Base-by-base conservation (phyloP, 2,797 vertebrate species). In the Fundulus diaphanus region DNA sequence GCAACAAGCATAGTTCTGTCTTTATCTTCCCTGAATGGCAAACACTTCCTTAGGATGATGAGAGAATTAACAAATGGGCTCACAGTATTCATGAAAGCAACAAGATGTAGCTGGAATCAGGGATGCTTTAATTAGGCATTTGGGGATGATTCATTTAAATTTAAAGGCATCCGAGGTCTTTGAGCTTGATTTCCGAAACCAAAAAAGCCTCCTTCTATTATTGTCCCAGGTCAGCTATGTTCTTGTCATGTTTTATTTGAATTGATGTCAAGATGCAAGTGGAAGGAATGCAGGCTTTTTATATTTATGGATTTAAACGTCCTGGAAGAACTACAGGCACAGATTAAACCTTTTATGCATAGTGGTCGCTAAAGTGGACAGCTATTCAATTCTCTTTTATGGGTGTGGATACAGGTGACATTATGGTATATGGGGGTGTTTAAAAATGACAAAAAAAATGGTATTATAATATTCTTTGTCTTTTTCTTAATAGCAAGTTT, bases 51-150 rank as follows among this genome's bases (percentile, higher is more conserved):
- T 89, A 91, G 78, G 87, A 78, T 72, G 78, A 77, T 49, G 67
- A 31, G 67, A 57, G 87, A 56, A 83, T 75, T 88, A 82, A 87
- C 82, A 93, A 91, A 93, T 87, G 77, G 88, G 80, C 77, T 82
- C 85, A 76, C 66, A 71, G 79, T 78, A 86, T 88, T 89, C 76
- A 88, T 85, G 81, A 90, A 89, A 40, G 72, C 69, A 86, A 82
- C 74, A 82, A 72, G 84, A 80, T 80, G 48, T 74, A 68, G 78
- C 61, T 70, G 59, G 77, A 57, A 78, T 83, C 70, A 70, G 48
- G 78, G 74, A 84, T 82, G 66, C 44, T 89, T 89, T 90, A 93
- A 94, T 91, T 92, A 89, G 89, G 74, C 91, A 69, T 80, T 77
- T 68, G 88, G 85, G 89, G 80, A 56, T 46, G 37, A 73, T 84